These are phyloP conservation scores for Arctopsyche grandis DNA, from an alignment of 1,140 invertebrate species.

Conservation along the genomic window DNA sequence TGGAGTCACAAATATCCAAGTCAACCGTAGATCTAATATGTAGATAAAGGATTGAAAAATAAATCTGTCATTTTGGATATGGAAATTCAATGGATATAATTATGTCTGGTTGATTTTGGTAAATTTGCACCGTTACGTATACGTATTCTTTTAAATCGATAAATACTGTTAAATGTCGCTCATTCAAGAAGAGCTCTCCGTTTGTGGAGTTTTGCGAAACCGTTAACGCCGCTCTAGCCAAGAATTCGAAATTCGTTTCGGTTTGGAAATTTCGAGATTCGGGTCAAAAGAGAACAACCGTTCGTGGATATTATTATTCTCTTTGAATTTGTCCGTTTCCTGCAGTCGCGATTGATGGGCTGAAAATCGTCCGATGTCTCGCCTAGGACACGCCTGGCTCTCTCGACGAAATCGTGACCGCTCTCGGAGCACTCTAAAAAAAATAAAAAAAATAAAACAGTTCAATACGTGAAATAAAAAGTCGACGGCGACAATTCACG, in stretches of 20 bases:
- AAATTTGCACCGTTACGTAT: neutral
- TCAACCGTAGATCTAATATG: too few relatives aligned
- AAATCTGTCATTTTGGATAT: too few relatives aligned
- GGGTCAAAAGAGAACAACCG: neutral
- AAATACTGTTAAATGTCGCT: too few relatives aligned
- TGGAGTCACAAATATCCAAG: too few relatives aligned
- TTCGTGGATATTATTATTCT: neutral
- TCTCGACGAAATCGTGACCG: conserved; percentile 17
- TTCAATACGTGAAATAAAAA: conserved; percentile 3
- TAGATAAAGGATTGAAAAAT: too few relatives aligned
- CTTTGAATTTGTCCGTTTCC: too few relatives aligned
- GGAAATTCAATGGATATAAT: neutral
- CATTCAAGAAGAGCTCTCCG: too few relatives aligned
- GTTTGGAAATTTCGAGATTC: neutral
- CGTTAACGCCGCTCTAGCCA: neutral
- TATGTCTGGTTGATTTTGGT: neutral
- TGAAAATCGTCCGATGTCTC: neutral
- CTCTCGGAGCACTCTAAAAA: neutral
- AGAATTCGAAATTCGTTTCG: conserved; percentile 1
- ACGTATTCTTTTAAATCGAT: too few relatives aligned
- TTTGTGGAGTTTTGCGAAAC: neutral
- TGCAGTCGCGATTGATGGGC: too few relatives aligned
- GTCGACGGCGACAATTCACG: conserved; percentile 12
- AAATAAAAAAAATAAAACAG: conserved; percentile 8
- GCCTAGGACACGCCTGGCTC: neutral